phyloP scores from a whole-genome alignment of 2,797 vertebrate genomes.

The Ceryle rudis region DNA sequence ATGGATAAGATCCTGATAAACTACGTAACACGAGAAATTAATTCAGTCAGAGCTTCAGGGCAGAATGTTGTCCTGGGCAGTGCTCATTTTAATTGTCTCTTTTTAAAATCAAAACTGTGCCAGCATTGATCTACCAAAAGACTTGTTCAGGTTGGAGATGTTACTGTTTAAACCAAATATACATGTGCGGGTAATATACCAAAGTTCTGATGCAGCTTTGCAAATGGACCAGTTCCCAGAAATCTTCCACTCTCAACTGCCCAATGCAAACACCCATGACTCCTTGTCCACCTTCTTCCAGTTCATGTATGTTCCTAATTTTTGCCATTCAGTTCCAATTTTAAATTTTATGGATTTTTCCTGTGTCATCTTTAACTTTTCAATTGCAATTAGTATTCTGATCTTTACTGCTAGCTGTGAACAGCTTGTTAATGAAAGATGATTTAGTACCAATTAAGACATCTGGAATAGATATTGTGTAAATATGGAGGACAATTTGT shows the following conservation, averaged over 20 bases:
- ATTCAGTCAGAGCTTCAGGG: not conserved
- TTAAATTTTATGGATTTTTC: not conserved
- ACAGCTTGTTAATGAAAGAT: not conserved
- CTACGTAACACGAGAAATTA: not conserved
- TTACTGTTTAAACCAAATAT: not conserved
- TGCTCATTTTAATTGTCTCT: not conserved
- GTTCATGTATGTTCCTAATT: not conserved
- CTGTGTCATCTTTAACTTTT: not conserved
- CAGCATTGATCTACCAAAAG: not conserved
- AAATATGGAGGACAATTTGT: not conserved
- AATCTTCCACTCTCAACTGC: not conserved
- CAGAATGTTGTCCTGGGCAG: not conserved
- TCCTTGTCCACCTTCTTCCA: not conserved
- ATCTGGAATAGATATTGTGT: not conserved
- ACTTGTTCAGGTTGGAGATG: not conserved
- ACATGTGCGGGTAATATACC: not conserved
- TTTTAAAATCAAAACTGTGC: not conserved
- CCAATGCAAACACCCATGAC: not conserved
- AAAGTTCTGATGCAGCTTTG: not conserved
- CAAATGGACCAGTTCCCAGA: not conserved
- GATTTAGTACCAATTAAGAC: not conserved
- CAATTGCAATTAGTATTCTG: not conserved
- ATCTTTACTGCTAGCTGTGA: not conserved
- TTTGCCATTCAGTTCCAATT: not conserved
- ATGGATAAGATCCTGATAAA: constrained; percentile 31